These are phyloP conservation scores for Lepus oiostolus DNA, from an alignment of 2,797 vertebrate species.

Conservation along the genomic window DNA sequence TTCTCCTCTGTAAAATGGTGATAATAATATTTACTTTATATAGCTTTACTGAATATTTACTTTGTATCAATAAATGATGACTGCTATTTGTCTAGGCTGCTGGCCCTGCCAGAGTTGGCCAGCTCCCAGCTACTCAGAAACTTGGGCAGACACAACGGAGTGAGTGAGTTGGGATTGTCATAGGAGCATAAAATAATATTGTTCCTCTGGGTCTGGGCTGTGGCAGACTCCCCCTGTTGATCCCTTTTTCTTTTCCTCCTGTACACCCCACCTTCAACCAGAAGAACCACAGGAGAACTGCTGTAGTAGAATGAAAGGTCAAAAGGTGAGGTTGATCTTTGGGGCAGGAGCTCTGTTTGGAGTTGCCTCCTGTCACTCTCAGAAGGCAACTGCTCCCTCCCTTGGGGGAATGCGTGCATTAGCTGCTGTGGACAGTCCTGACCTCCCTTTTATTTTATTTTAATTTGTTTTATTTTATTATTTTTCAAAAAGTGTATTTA, in stretches of 20 bases:
- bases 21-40: slow-evolving; percentile 73
- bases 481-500: no score
- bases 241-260: not conserved
- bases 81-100: slow-evolving; percentile 69
- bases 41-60: slow-evolving; percentile 71
- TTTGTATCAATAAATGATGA: slow-evolving; percentile 68
- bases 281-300: not conserved
- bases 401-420: not conserved
- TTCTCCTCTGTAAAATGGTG: slow-evolving; percentile 76
- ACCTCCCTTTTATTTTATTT: not conserved
- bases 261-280: not conserved
- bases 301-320: not conserved
- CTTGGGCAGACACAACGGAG: slow-evolving; percentile 52
- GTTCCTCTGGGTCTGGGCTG: slow-evolving; percentile 58
- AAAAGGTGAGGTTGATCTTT: not conserved
- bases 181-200: slow-evolving; percentile 57
- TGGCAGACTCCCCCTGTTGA: not conserved
- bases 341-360: not conserved
- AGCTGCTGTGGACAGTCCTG: not conserved
- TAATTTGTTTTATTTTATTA: no score
- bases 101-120: slow-evolving; percentile 53
- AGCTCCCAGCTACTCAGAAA: slow-evolving; percentile 64
- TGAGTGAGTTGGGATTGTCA: slow-evolving; percentile 56
- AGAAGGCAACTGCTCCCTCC: not conserved
- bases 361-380: not conserved